phyloP scores from a whole-genome alignment of 2,888 invertebrate species.

The Listrodromus nycthemerus region DNA sequence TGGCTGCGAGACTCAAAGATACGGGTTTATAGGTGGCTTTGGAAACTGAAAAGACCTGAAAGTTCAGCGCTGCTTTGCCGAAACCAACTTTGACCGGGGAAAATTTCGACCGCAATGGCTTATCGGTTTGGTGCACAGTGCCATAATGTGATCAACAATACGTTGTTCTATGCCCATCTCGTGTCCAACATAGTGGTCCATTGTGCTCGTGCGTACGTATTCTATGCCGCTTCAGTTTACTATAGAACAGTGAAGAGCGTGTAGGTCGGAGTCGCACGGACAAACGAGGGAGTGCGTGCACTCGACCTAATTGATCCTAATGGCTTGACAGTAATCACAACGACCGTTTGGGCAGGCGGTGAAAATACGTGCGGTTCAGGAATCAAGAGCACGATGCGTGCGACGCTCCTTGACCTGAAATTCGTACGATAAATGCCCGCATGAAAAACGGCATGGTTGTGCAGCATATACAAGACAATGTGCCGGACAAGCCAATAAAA shows the following conservation, averaged over 20 bases:
- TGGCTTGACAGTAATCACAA: constrained; percentile 51
- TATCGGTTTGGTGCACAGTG: not conserved
- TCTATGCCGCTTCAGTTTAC: not conserved
- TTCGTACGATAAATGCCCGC: not conserved
- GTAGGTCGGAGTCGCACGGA: constrained; percentile 26
- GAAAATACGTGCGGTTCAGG: constrained; percentile 30
- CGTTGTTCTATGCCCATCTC: constrained; percentile 11
- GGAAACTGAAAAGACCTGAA: not conserved
- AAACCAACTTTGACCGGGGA: not conserved
- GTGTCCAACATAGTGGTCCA: not conserved
- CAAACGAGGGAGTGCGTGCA: constrained; percentile 43
- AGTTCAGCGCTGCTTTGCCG: not conserved
- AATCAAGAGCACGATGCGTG: not conserved
- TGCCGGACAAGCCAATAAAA: too few relatives aligned
- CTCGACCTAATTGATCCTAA: constrained; percentile 56
- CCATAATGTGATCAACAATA: constrained; percentile 30
- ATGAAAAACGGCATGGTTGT: not conserved
- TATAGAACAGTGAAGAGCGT: constrained; percentile 1
- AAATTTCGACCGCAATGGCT: not conserved
- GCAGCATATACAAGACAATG: not conserved
- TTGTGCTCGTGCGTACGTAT: not conserved
- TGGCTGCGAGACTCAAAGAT: not conserved
- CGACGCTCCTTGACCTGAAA: not conserved
- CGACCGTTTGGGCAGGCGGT: constrained; percentile 30
- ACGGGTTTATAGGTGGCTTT: not conserved